Base-by-base conservation (phyloP, 2,888 invertebrate species). In the Trachelus tabidus region DNA sequence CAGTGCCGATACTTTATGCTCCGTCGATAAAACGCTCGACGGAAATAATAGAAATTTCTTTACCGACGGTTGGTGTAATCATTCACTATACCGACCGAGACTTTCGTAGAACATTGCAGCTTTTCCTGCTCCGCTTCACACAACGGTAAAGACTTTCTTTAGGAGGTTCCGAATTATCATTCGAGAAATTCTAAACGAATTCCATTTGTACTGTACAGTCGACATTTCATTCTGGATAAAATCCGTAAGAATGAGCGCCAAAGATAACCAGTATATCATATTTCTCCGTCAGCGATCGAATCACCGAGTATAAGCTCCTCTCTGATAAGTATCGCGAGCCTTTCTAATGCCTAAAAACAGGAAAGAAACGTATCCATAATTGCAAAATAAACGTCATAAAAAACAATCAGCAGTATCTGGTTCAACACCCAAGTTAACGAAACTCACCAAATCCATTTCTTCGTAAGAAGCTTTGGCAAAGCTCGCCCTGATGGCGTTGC, bases 401-500 rank as follows among this genome's bases (percentile, higher is more conserved):
- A 23, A 23, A 56, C 1, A 9, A 1, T 40, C 15, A 40, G 15
- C 15, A 6, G 15, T 15, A 40, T 56, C 6, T 1, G 9, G 56
- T 56, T 9, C 2, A 56, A 56, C 12, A 35, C 1, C 56, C 15
- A 23, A 6, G 4, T 6, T 23, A 56, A 56, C 23, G 6, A 56
- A 9, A 56, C 56, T 56, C 23, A 93, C 93, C 91, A 90, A 89
- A 79, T 95, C 93, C 92, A 96, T 96, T 82, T 96, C 94, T 81
- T 94, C 93, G 34, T 94, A 92, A 0, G 93, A 89, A 23, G 95
- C 94, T 86, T 95, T 94, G 76, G 96, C 95, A 89, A 94, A 97
- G 0, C 96, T 94, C 68, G 95, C 94, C 76, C 97, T 92, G 76
- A 97, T 91, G 88, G 95, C 95, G 73, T 94, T 94, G 84, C 94